These are phyloP conservation scores for Habrosyne pyritoides DNA, from an alignment of 2,888 invertebrate species.

Conservation along the genomic window DNA sequence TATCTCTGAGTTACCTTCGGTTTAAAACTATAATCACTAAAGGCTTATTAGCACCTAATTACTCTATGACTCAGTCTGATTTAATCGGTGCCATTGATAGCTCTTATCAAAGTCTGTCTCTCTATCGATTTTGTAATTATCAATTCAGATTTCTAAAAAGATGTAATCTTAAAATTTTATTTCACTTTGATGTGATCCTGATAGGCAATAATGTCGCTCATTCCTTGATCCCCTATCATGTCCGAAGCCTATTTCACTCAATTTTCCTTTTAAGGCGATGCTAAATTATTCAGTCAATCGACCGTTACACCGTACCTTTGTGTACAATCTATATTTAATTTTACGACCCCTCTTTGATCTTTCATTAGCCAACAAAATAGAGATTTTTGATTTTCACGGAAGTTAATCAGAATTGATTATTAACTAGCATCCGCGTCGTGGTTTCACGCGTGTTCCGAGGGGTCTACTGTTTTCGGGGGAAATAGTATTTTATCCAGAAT, in stretches of 20 bases:
- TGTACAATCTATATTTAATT: constrained; percentile 34
- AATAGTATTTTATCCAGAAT: too few relatives aligned
- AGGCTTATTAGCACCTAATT: too few relatives aligned
- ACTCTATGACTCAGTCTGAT: too few relatives aligned
- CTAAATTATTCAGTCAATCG: constrained; percentile 37
- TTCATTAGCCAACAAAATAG: constrained; percentile 27
- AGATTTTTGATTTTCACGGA: constrained; percentile 25
- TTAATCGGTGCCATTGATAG: not conserved
- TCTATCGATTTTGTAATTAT: too few relatives aligned
- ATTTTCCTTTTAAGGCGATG: constrained; percentile 30
- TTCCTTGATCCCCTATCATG: constrained; percentile 11
- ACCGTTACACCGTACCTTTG: constrained; percentile 11
- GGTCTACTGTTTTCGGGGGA: too few relatives aligned
- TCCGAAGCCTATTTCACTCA: constrained; percentile 12
- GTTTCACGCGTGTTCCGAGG: too few relatives aligned
- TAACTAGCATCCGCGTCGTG: too few relatives aligned
- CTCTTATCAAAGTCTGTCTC: too few relatives aligned
- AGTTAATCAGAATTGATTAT: constrained; percentile 28
- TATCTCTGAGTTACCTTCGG: too few relatives aligned
- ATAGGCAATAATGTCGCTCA: constrained; percentile 2
- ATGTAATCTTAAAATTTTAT: constrained; percentile 5
- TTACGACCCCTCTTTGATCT: constrained; percentile 30
- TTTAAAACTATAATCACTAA: too few relatives aligned
- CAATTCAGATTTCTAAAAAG: constrained; percentile 4
- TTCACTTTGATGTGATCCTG: constrained; percentile 8